These are phyloP conservation scores for Phocoena sinus DNA, from an alignment of 2,113 vertebrate species.

Conservation along the genomic window DNA sequence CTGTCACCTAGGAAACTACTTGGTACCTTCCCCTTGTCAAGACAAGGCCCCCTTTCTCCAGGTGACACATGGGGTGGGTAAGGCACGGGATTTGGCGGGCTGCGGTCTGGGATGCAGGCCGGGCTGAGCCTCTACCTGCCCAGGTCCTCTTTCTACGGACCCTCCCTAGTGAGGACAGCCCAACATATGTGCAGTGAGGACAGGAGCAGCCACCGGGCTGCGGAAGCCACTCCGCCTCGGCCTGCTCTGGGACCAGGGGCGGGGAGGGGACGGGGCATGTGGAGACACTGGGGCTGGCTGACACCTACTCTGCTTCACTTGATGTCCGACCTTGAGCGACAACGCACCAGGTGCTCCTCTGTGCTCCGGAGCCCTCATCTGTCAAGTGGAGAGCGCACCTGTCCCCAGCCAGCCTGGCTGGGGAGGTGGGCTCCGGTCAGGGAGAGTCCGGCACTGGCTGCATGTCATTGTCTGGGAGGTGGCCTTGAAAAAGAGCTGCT, in stretches of 20 bases:
- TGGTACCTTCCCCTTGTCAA: neutral
- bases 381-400: neutral
- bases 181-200: neutral
- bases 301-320: neutral
- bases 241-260: neutral
- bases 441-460: neutral
- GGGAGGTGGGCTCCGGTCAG: neutral
- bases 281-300: neutral
- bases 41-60: neutral
- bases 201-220: neutral
- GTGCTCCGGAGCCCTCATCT: neutral
- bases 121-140: neutral
- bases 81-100: neutral
- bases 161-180: neutral
- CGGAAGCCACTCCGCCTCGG: neutral
- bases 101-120: neutral
- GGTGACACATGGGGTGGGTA: neutral
- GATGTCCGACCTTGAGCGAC: constrained; percentile 14
- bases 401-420: neutral
- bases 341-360: neutral
- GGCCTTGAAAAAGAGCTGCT: neutral
- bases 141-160: neutral
- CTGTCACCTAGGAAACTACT: neutral
- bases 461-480: neutral
- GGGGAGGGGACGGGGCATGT: neutral